Evolutionary conservation across 2,888 invertebrate species (phyloP).

Genomic region (Phlogophora meticulosa): DNA sequence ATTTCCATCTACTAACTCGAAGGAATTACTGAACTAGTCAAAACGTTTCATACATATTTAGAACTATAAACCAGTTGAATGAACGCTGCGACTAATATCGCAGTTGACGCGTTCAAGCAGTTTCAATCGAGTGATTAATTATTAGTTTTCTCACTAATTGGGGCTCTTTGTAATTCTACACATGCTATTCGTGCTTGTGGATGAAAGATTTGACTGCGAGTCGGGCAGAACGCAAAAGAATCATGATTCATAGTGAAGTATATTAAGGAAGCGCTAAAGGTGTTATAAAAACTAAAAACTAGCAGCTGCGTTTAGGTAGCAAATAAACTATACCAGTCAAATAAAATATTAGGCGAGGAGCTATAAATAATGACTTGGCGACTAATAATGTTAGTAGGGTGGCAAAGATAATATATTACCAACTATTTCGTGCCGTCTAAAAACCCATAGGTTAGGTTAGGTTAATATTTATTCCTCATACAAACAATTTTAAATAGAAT

Average conservation of each 20-base stretch:
- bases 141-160: slow-evolving; percentile 40
- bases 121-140: slow-evolving; percentile 25
- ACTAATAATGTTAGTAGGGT: too few species aligned
- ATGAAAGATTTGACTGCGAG: slow-evolving; percentile 1
- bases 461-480: too few species aligned
- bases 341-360: too few species aligned
- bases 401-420: too few species aligned
- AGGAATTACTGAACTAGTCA: slow-evolving; percentile 31
- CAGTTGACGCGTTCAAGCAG: slow-evolving; percentile 12
- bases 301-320: too few species aligned
- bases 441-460: too few species aligned
- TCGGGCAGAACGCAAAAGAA: background rate
- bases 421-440: too few species aligned
- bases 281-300: too few species aligned
- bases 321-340: too few species aligned
- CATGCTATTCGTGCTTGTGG: background rate
- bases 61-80: slow-evolving; percentile 51
- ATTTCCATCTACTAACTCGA: slow-evolving; percentile 45
- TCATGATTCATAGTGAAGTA: background rate
- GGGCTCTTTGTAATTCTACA: slow-evolving; percentile 27
- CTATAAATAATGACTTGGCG: too few species aligned
- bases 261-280: too few species aligned
- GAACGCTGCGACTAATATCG: slow-evolving; percentile 35
- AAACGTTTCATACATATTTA: slow-evolving; percentile 44
- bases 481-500: too few species aligned